A percentile compares a stretch with the other conserved stretches of the same genome.
These are phyloP conservation scores for Montipora efflorescens DNA, from an alignment of 64 coral and sea anemone species.

Conservation along the genomic window DNA sequence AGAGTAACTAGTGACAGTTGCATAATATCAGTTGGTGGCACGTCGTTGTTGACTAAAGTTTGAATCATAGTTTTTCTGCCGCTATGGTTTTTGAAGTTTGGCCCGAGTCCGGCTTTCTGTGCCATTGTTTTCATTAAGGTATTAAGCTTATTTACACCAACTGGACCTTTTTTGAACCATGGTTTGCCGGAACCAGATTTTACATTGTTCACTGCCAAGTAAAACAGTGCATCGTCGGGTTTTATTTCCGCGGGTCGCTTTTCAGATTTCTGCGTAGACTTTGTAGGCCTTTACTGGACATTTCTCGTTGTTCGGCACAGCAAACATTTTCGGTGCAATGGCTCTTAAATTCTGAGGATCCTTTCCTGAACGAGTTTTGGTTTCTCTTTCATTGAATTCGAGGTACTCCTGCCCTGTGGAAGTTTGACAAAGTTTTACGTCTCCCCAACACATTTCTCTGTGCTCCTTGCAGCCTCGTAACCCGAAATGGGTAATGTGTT, in stretches of 20 bases:
- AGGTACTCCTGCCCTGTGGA: conserved; percentile 4
- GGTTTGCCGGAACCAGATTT: conserved; percentile 24
- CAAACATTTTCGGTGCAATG: conserved; percentile 54
- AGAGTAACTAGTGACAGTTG: no score
- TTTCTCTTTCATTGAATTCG: conserved; percentile 73
- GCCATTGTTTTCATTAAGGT: conserved; percentile 72
- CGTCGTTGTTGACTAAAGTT: no score
- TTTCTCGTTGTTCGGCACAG: conserved; percentile 20
- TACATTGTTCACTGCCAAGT: conserved; percentile 75
- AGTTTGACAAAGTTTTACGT: no score
- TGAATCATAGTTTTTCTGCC: no score
- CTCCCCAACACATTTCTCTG: no score
- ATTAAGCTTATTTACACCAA: no score
- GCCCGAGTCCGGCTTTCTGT: conserved; percentile 31
- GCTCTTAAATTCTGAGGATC: conserved; percentile 58
- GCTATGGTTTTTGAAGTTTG: conserved; percentile 35
- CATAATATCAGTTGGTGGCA: no score
- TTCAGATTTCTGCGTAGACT: neutral
- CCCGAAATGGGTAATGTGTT: no score
- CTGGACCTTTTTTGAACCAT: no score
- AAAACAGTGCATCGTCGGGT: conserved; percentile 74
- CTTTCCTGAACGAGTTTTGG: conserved; percentile 70
- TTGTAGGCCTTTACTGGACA: conserved; percentile 12
- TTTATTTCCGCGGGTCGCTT: conserved; percentile 50
- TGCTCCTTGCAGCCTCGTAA: no score